Conservation (phyloP, 2,113 vertebrate species). For the Formicarius rufipectus region DNA sequence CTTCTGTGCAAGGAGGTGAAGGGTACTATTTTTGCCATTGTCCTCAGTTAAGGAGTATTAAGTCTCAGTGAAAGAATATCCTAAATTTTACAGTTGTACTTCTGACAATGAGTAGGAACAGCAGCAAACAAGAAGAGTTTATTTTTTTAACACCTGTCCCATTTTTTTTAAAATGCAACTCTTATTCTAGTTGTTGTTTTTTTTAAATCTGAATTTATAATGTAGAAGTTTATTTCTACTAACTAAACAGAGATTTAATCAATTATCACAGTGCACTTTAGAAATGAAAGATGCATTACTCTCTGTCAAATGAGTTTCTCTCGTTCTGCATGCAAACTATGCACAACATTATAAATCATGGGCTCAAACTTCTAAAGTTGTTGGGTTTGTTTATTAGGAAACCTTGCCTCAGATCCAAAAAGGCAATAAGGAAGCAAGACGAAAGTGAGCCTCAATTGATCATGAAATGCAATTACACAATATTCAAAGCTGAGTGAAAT, state of each 20-base stretch:
- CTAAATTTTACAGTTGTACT: background rate
- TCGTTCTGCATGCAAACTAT: background rate
- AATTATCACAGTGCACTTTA: background rate
- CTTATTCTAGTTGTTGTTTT: background rate
- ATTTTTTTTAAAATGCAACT: no score
- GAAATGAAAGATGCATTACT: slow-evolving; percentile 32
- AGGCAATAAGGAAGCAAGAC: slow-evolving; percentile 44
- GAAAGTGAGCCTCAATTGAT: slow-evolving; percentile 42
- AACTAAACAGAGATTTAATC: background rate
- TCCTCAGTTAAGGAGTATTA: background rate
- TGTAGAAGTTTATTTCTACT: background rate
- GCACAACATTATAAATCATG: background rate
- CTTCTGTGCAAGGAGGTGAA: background rate
- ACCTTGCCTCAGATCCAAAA: slow-evolving; percentile 48
- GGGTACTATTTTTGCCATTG: background rate
- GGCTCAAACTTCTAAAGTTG: slow-evolving; percentile 15
- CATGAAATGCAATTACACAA: slow-evolving; percentile 57
- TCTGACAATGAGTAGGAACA: background rate
- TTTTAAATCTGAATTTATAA: background rate
- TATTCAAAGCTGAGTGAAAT: slow-evolving; percentile 29
- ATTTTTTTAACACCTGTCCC: background rate
- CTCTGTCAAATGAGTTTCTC: background rate
- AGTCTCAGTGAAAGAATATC: background rate
- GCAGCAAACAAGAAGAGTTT: background rate
- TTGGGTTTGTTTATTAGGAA: slow-evolving; percentile 58